phyloP scores from a whole-genome alignment of 2,113 vertebrate genomes.

The Mastomys natalensis region DNA sequence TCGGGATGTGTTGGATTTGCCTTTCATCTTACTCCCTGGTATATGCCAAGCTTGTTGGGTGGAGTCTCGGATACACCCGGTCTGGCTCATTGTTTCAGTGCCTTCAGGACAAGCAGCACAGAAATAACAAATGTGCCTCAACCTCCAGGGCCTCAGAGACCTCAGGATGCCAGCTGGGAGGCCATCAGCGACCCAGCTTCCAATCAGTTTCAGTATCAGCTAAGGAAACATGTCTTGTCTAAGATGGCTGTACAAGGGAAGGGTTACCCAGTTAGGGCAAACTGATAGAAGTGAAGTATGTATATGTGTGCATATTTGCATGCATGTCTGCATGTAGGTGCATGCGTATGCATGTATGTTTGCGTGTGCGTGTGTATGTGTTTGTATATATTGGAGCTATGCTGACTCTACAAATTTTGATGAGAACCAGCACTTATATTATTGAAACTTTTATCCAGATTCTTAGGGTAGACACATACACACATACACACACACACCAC shows the following conservation, averaged over 20 bases:
- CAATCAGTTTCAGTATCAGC: background rate
- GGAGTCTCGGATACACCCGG: background rate
- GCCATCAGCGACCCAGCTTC: rapidly evolving
- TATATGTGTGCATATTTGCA: background rate
- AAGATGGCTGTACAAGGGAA: background rate
- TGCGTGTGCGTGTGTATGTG: background rate
- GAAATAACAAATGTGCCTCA: rapidly evolving
- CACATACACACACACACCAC: background rate
- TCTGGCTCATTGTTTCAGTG: rapidly evolving
- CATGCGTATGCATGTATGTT: background rate
- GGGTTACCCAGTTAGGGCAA: background rate
- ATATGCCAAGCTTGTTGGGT: slow-evolving; percentile 31
- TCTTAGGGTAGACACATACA: background rate
- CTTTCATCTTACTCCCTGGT: background rate
- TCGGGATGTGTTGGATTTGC: slow-evolving; percentile 45
- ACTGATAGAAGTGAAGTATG: background rate
- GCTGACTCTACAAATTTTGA: background rate
- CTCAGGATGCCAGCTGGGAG: background rate
- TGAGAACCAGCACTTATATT: background rate
- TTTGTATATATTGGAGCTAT: background rate
- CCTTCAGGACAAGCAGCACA: rapidly evolving
- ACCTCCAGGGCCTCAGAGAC: rapidly evolving
- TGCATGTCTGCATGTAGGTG: too few species aligned
- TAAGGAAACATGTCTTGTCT: background rate
- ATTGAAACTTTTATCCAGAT: background rate